Evolutionary conservation across 1,140 invertebrate genomes (phyloP).

Genomic region (Musca domestica): DNA sequence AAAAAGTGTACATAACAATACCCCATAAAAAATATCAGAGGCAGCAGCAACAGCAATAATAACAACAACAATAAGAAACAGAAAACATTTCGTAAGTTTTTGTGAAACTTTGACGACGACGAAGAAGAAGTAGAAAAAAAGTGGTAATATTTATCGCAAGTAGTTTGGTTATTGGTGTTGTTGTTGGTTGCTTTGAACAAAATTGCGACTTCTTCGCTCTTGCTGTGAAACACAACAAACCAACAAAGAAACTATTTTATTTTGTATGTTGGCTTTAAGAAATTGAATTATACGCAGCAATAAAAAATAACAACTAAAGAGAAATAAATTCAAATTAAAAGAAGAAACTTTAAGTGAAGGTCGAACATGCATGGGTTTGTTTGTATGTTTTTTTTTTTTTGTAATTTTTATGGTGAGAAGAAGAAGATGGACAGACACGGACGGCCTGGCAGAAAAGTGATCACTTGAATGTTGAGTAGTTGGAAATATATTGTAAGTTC

Average conservation of each 20-base stretch:
- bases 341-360: conserved; percentile 22
- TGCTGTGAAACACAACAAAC: conserved; percentile 7
- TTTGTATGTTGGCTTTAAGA: conserved; percentile 5
- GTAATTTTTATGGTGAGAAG: too few relatives aligned
- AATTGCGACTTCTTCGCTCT: background rate
- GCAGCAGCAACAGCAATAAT: too few relatives aligned
- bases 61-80: too few relatives aligned
- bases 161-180: background rate
- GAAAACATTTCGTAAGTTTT: conserved; percentile 10
- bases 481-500: too few relatives aligned
- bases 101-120: conserved; percentile 5
- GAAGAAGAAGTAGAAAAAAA: background rate
- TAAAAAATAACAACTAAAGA: background rate
- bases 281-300: conserved; percentile 8
- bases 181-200: background rate
- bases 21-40: too few relatives aligned
- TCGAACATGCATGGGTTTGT: background rate
- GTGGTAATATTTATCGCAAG: conserved; percentile 21
- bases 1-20: background rate
- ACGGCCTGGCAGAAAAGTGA: too few relatives aligned
- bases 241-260: conserved; percentile 21
- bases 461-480: too few relatives aligned
- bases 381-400: background rate
- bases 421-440: too few relatives aligned
- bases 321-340: conserved; percentile 15